Base-by-base conservation (phyloP, 1,140 invertebrate species). In the Steinernema feltiae region DNA sequence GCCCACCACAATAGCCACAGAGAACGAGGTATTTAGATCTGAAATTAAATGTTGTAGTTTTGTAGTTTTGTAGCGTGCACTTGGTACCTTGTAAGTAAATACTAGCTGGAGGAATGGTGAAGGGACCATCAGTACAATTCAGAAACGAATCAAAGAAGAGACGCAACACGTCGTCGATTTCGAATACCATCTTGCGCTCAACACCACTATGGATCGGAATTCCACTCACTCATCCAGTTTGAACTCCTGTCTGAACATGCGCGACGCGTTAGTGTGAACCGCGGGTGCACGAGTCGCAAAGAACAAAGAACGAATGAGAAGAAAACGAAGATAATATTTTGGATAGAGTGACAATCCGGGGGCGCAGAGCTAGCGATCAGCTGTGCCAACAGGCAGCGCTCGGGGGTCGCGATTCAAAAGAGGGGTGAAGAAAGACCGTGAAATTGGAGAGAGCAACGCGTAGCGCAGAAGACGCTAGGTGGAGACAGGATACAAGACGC, bases 1-100 rank as follows among this genome's bases (percentile, higher is more conserved):
- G 24, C 75, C 80, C 7, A 21, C 53, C 15, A 63, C 53, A 63
- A 63, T 63, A 3, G 53, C 24, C 7, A 27, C 53, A 27, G 53
- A 63, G 24, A 63, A 63, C 12, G 53, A 3, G 53, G 53, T 63
- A 63, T 27, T 27, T 27, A 63, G 53, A 7, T 27, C 53, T 63
- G 15, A 27, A 63, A 63, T n/a, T n/a, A n/a, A n/a, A n/a, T n/a
- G n/a, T n/a, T n/a, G n/a, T n/a, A n/a, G n/a, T n/a, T n/a, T n/a
- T n/a, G n/a, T n/a, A n/a, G n/a, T n/a, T n/a, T n/a, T n/a, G n/a
- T n/a, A n/a, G n/a, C n/a, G n/a, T n/a, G n/a, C n/a, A n/a, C 53
- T 15, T 63, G 24, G 53, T 17, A 63, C 53, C 53, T 63, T 27
- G 15, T 15, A 63, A 27, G 24, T 63, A 63, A n/a, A n/a, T 21